Base-by-base conservation (phyloP, 2,113 vertebrate species). In the Notothenia coriiceps region DNA sequence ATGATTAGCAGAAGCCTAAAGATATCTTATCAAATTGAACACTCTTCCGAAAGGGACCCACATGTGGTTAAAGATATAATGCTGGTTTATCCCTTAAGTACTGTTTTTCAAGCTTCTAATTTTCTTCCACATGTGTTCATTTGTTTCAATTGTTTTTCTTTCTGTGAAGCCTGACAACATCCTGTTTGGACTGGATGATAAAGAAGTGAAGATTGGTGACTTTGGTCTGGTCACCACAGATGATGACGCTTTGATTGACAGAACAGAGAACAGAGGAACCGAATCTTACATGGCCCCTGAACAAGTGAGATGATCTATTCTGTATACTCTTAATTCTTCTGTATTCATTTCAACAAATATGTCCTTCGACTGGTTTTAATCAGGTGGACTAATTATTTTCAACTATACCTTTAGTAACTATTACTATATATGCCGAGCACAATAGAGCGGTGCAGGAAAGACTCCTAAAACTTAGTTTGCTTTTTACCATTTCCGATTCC, bases 221-320 rank as follows among this genome's bases (percentile, higher is more conserved):
- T 77, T 77, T 68, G 74, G 74, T 25, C 46, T 77, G 13, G 74
- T 77, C 62, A 77, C 74, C 44, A 59, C 2, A 68, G 74, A 77
- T 43, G 60, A 54, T 55, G 66, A 47, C 10, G 35, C 33, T 15
- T 15, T 69, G 33, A 54, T 69, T 51, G 50, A 69, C 3, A 43
- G 66, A 54, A 22, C 66, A 14, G 18, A 7, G 7, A 4, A 69
- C 52, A 43, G 4, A 43, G 66, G 66, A 69, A 69, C 66, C 18
- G 0, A 2, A 20, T 14, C 33, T 22, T 69, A 69, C 51, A 69
- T 69, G 66, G 66, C 66, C 22, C 66, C 51, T 43, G 66, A 69
- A 55, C 66, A 69, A 54, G 66, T 69, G 66, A 69, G 66, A 54
- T 54, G 66, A 12, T 54, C 50, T 43, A 35, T 3, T 20, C 33